Conservation (phyloP, 1,140 invertebrate genomes). For the Penaeus indicus region DNA sequence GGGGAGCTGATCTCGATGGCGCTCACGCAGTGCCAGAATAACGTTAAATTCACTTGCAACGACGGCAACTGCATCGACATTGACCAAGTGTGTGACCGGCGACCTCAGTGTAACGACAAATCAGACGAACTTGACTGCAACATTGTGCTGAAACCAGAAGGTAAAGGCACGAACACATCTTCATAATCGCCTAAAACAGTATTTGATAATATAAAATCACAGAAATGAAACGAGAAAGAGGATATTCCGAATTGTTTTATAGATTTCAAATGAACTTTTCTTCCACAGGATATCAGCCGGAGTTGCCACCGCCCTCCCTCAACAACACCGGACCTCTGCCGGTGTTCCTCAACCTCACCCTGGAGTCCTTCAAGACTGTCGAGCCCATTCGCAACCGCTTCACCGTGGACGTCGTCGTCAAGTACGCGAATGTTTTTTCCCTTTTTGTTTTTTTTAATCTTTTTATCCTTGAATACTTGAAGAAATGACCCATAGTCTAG, state of each 20-base stretch:
- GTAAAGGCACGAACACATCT: background rate
- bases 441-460: too few relatives aligned
- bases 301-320: slow-evolving; percentile 32
- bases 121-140: slow-evolving; percentile 42
- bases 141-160: slow-evolving; percentile 3
- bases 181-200: too few relatives aligned
- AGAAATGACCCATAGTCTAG: too few relatives aligned
- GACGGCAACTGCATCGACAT: slow-evolving; percentile 39
- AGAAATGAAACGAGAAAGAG: too few relatives aligned
- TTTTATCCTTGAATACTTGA: too few relatives aligned
- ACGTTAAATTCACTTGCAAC: slow-evolving; percentile 40
- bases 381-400: too few relatives aligned
- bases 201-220: too few relatives aligned
- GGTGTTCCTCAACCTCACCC: slow-evolving; percentile 36
- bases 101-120: slow-evolving; percentile 19
- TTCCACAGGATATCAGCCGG: background rate
- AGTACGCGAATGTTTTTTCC: too few relatives aligned
- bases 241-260: too few relatives aligned
- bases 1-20: background rate
- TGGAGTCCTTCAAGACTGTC: slow-evolving; percentile 1
- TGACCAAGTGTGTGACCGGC: slow-evolving; percentile 34
- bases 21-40: slow-evolving; percentile 35
- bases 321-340: background rate
- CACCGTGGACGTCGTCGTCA: too few relatives aligned
- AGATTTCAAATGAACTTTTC: too few relatives aligned